Conservation (phyloP, 2,113 vertebrate species). For the Himantopus leucocephalus region DNA sequence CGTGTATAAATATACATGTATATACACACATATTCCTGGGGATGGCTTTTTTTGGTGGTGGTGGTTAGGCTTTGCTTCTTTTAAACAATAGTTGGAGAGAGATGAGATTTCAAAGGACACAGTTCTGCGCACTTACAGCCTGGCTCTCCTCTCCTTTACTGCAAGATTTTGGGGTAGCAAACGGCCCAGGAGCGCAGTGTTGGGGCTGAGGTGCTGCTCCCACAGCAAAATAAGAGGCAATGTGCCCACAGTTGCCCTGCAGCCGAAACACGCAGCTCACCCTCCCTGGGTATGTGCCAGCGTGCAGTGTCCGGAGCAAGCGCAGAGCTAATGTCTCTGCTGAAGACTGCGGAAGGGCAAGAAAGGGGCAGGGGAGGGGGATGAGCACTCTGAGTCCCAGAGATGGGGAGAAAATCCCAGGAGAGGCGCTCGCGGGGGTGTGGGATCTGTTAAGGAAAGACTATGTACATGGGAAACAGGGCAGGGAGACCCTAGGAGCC, state of each 20-base stretch:
- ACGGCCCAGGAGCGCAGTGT: accelerated
- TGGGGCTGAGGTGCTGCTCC: not conserved
- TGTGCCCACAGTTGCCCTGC: accelerated
- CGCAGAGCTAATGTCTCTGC: not conserved
- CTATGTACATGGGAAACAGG: too few species aligned
- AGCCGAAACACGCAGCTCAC: not conserved
- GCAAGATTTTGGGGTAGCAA: not conserved
- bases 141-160: not conserved
- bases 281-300: not conserved
- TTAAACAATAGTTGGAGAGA: not conserved
- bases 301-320: not conserved
- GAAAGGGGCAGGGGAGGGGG: too few species aligned
- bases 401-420: not conserved
- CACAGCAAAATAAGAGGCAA: too few species aligned
- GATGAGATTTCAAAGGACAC: not conserved
- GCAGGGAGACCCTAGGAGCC: not conserved
- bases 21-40: not conserved
- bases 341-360: not conserved
- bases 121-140: not conserved
- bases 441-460: too few species aligned
- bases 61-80: not conserved
- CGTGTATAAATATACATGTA: not conserved
- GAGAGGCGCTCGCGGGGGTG: too few species aligned
- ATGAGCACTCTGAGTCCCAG: not conserved
- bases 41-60: not conserved